Base-by-base conservation (phyloP, 2,888 invertebrate species). In the Melangyna quadrimaculata region DNA sequence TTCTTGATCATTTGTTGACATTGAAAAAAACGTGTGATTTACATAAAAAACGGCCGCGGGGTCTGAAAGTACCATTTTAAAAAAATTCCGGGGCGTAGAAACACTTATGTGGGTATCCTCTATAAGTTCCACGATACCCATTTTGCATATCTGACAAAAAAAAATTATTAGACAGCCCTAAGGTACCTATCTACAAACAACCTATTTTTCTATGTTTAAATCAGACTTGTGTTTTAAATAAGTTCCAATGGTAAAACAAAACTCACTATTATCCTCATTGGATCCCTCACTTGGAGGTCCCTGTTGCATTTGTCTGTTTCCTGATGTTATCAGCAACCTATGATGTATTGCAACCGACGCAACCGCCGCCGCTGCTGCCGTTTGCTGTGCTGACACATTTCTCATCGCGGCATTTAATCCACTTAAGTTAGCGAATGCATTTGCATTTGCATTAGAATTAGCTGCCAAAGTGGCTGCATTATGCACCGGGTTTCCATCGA, bases 231-330 rank as follows among this genome's bases (percentile, higher is more conserved):
- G n/a, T n/a, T n/a, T n/a, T n/a, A n/a, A n/a, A n/a, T n/a, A n/a
- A 32, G 32, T 1, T 3, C 10, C 14, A 0, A 14, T 14, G 35
- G 3, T 2, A 22, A 48, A 17, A 14, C n/a, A 27, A 17, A 57
- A 78, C 78, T 78, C 27, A 87, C 82, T 74, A 78, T 87, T 82
- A 88, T 91, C 91, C 86, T 91, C 91, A 29, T 91, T 91, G 45
- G 91, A 91, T 53, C 91, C 91, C 73, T 91, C 91, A 72, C 91
- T 91, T n/a, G 91, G 91, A 65, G 91, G 91, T 14, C 91, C 91
- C 32, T 91, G 90, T 77, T 90, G 89, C 78, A 90, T 90, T 87
- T 91, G 91, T 19, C 91, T 89, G 80, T 90, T 91, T 63, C 91
- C 91, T 12, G 86, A 81, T 29, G 81, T 51, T 57, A 91, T 91